Evolutionary conservation across 2,797 vertebrate genomes (phyloP).

Genomic region (Bradypus variegatus): DNA sequence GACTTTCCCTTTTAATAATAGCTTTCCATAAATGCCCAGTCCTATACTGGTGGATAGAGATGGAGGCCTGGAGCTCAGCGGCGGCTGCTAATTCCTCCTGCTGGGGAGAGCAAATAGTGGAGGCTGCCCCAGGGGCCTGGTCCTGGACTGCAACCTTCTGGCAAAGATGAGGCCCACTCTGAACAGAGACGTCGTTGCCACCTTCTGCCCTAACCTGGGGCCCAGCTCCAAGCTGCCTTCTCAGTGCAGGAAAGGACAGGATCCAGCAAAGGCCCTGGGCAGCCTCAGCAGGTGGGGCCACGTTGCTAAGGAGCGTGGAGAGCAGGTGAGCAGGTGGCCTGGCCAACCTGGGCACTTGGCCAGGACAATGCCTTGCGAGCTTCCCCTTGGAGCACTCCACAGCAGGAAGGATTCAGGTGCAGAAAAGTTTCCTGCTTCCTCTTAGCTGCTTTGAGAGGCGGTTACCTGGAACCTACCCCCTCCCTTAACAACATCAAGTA

Average conservation of each 20-base stretch:
- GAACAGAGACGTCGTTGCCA: neutral
- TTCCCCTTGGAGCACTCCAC: too few species aligned
- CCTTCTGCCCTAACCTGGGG: neutral
- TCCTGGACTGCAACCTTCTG: neutral
- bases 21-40: neutral
- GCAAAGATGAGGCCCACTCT: too few species aligned
- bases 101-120: accelerated
- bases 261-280: neutral
- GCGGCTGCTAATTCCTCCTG: neutral
- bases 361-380: too few species aligned
- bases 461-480: neutral
- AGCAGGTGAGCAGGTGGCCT: neutral
- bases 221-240: neutral
- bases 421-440: neutral
- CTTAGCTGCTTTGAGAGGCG: neutral
- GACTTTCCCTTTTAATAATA: neutral
- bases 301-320: neutral
- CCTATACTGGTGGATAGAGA: neutral
- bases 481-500: neutral
- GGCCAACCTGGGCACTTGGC: neutral
- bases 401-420: too few species aligned
- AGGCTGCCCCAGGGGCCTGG: neutral
- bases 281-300: neutral
- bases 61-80: neutral
- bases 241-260: neutral